Base-by-base conservation (phyloP, 2,113 vertebrate genomes). In the Syrrhaptes paradoxus region DNA sequence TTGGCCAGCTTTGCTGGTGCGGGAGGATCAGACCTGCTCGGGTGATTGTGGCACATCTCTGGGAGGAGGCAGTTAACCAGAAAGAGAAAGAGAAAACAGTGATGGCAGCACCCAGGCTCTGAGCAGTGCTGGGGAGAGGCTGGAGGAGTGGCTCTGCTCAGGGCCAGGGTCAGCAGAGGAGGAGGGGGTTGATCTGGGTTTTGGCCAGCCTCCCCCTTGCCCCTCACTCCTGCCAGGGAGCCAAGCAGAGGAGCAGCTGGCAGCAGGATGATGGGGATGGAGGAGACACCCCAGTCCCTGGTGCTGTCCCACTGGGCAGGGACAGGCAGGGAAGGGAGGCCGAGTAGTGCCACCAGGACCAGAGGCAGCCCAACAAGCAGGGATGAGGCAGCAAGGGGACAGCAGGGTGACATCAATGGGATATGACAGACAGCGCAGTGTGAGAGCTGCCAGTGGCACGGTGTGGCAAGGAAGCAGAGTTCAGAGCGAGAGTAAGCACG, bases 61-160 rank as follows among this genome's bases (percentile, higher is more conserved):
- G 4, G 31, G 45, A 81, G 21, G 67, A 88, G 68, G 54, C 31
- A 52, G 81, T 58, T 68, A 71, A 85, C 61, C 1, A 63, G 67
- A 87, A 86, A 61, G 45, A 87, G 41, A 67, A 65, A 82, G 59
- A 84, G 48, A 67, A 88, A 92, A 51, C 25, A 63, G 52, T 34
- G 24, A 70, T 54, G 57, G 48, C 62, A 51, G 72, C 52, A 78
- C 22, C 22, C 70, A 61, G 84, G 6, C 28, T 18, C 72, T 58
- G 41, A 89, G 57, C 17, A 55, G 36, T 8, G 14, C 52, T 10
- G 6, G 14, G 43, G 17, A 77, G 20, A 73, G 68, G 74, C 48
- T 74, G 41, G 24, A 88, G 48, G 41, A 52, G 28, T 3, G 1
- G 1, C 8, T 16, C 48, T 58, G 45, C 65, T 85, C 0, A 0